Conservation (phyloP, 2,797 vertebrate genomes). For the Megalops cyprinoides region DNA sequence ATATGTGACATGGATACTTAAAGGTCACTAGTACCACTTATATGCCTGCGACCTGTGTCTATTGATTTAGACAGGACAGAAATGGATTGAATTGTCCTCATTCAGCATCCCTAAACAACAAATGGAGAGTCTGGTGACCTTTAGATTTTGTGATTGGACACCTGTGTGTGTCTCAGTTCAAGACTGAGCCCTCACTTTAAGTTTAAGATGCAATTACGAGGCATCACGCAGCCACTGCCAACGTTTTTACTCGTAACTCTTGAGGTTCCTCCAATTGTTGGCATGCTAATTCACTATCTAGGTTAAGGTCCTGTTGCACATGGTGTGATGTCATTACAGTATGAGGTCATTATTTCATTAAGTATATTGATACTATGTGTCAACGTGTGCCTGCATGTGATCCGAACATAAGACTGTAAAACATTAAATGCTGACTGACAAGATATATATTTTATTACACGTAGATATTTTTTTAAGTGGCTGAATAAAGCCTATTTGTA, state of each 20-base stretch:
- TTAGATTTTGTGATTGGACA: slow-evolving; percentile 9
- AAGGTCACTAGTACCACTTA: slow-evolving; percentile 6
- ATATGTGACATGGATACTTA: not conserved
- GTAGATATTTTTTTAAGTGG: no score
- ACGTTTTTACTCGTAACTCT: no score
- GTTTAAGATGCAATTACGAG: not conserved
- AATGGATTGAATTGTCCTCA: not conserved
- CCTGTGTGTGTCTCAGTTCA: not conserved
- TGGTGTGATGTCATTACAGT: not conserved
- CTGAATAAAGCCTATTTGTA: slow-evolving; percentile 15
- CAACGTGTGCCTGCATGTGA: no score
- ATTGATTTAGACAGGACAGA: not conserved
- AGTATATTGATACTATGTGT: not conserved
- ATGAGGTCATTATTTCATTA: not conserved
- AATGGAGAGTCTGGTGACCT: slow-evolving; percentile 22
- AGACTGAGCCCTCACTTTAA: not conserved
- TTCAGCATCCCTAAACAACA: not conserved
- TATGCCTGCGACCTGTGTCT: not conserved
- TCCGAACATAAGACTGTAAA: no score
- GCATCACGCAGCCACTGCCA: not conserved
- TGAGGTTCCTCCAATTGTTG: no score
- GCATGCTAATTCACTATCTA: not conserved
- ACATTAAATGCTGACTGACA: no score
- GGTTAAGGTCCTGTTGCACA: not conserved
- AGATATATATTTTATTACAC: no score